Evolutionary conservation across 2,113 vertebrate genomes (phyloP).

Genomic region (Odocoileus hemionus): DNA sequence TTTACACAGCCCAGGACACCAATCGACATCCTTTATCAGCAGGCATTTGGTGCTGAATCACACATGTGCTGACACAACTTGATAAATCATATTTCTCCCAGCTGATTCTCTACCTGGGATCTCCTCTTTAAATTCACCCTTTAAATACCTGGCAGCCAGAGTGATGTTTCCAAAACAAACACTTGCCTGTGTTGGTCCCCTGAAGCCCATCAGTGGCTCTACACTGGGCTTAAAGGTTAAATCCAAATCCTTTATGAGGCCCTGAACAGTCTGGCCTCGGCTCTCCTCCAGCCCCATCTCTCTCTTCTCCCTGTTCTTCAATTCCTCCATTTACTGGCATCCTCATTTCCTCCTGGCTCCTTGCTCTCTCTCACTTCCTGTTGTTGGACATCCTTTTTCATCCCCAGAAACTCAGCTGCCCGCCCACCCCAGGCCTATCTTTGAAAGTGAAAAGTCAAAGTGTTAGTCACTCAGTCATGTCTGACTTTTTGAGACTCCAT

Average conservation of each 20-base stretch:
- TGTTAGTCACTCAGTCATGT: neutral
- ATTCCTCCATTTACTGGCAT: neutral
- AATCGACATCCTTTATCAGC: neutral
- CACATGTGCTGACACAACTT: neutral
- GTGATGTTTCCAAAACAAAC: neutral
- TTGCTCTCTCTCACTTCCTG: neutral
- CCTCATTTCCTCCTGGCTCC: neutral
- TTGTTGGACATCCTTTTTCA: neutral
- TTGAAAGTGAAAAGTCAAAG: neutral
- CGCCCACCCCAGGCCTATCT: neutral
- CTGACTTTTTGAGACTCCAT: neutral
- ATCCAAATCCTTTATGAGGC: neutral
- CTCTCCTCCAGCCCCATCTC: neutral
- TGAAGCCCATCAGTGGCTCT: neutral
- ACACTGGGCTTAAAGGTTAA: neutral
- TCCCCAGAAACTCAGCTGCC: neutral
- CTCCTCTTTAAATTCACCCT: neutral
- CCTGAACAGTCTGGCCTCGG: neutral
- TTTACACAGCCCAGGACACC: neutral
- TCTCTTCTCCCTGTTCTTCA: neutral
- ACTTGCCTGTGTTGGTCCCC: too few relatives aligned
- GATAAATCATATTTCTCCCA: neutral
- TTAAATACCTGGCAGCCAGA: neutral
- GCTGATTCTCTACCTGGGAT: neutral
- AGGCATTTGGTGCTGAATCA: neutral